Evolutionary conservation across 2,797 vertebrate genomes (phyloP), one percentile per base, ranked within the genome.

Genomic region (Esox lucius): DNA sequence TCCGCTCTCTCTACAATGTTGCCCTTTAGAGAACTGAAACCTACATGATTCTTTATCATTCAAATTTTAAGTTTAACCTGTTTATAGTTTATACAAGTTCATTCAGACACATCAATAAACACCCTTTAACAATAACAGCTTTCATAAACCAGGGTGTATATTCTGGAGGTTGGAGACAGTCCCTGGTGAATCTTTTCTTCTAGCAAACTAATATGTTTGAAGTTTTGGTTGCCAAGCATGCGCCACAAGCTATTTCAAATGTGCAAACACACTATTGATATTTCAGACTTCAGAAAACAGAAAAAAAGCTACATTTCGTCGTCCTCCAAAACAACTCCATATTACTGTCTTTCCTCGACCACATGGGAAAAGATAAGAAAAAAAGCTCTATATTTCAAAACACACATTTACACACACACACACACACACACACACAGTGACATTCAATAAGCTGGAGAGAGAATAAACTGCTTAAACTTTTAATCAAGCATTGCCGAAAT

Each of bases 191-290:
- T 88, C 85, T 80, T 68, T 78, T 89, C 89, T 88, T 82, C 84
- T 79, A 83, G 86, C 82, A 90, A 87, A 90, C 90, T 93, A 93
- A 94, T 93, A 90, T 92, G 90, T 94, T 92, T 92, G 91, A 93
- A 91, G 92, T 88, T 78, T 76, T 71, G 86, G 85, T 89, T 91
- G 91, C 90, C 88, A 91, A 89, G 87, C 82, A 85, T 85, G 83
- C 74, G 89, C 91, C 92, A 93, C 85, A 42, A 94, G 91, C 91
- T 84, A 89, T 93, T 93, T 90, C 89, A 90, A 90, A 90, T 89
- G 86, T 87, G 88, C 77, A 83, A 86, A 85, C 65, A 83, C 75
- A 86, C 78, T 93, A 92, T 91, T 93, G 91, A 94, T 92, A 91
- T 93, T 91, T 85, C 84, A 85, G 74, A 83, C 86, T 90, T 91